Conservation (phyloP, 1,140 invertebrate genomes). For the Drosophila ironensis region DNA sequence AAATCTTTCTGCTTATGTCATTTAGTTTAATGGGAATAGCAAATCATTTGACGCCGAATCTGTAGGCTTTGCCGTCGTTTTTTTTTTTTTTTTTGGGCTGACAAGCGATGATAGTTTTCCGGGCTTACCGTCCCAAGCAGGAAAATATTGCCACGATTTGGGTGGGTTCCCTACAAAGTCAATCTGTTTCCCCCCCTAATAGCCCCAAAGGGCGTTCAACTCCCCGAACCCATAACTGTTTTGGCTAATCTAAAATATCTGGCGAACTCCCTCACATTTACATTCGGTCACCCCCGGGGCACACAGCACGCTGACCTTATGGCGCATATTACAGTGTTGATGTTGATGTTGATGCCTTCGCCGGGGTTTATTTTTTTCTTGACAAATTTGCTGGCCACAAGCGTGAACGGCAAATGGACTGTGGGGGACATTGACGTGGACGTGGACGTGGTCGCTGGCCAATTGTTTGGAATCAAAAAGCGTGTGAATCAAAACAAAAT, state of each 20-base stretch:
- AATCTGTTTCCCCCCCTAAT: not conserved
- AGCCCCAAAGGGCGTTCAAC: slow-evolving; percentile 24
- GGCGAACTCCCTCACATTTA: slow-evolving; percentile 15
- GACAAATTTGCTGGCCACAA: slow-evolving; percentile 62
- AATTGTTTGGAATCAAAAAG: slow-evolving; percentile 70
- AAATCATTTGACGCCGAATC: slow-evolving; percentile 2
- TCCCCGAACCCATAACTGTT: slow-evolving; percentile 17
- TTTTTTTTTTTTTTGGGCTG: slow-evolving; percentile 8
- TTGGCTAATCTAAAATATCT: slow-evolving; percentile 11
- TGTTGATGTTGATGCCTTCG: not conserved
- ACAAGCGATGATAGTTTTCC: slow-evolving; percentile 52
- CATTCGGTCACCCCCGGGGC: slow-evolving; percentile 4
- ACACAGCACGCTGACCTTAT: slow-evolving; percentile 18
- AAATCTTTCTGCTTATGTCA: slow-evolving; percentile 77
- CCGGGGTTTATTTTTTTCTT: slow-evolving; percentile 43
- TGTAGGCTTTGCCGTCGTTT: slow-evolving; percentile 27
- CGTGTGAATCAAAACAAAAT: slow-evolving; percentile 68
- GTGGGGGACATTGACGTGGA: slow-evolving; percentile 45
- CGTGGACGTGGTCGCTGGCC: slow-evolving; percentile 55
- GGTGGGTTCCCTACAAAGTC: not conserved
- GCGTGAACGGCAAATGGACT: slow-evolving; percentile 44
- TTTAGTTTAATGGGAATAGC: slow-evolving; percentile 69
- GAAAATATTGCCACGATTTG: slow-evolving; percentile 12
- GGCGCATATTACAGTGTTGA: slow-evolving; percentile 4
- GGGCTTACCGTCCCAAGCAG: too few relatives aligned